These are phyloP conservation scores for Acridotheres tristis DNA, from an alignment of 2,797 vertebrate species.

Conservation along the genomic window DNA sequence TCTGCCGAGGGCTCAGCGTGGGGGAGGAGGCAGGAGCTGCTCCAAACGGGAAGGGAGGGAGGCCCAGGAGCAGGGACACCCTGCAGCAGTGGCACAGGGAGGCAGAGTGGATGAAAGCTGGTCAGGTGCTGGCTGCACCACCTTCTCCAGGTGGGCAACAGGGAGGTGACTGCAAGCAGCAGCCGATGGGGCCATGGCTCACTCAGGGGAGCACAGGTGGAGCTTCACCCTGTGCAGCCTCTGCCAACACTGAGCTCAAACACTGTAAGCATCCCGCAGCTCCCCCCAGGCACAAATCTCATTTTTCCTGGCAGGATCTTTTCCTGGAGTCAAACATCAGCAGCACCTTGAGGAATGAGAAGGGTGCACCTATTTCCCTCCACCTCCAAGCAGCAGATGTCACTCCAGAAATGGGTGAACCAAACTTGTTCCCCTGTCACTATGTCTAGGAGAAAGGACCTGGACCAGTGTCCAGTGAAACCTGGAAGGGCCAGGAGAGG, in stretches of 20 bases:
- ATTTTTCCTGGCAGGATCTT: neutral
- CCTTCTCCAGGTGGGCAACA: rapidly evolving
- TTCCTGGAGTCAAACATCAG: neutral
- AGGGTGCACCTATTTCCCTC: neutral
- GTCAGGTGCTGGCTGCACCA: rapidly evolving
- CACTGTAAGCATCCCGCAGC: rapidly evolving
- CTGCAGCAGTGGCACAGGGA: neutral
- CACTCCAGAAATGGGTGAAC: neutral
- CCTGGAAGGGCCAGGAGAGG: neutral
- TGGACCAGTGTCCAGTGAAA: rapidly evolving
- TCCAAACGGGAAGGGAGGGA: neutral
- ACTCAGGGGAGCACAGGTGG: rapidly evolving
- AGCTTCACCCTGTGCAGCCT: neutral
- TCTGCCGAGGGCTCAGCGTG: rapidly evolving
- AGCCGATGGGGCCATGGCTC: rapidly evolving
- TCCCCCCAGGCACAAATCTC: neutral
- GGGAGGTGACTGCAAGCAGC: neutral
- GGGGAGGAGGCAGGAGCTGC: neutral
- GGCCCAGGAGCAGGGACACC: neutral
- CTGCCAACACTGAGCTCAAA: neutral
- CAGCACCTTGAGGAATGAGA: neutral
- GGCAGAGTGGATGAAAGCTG: rapidly evolving
- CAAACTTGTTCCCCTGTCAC: neutral
- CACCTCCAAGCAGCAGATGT: rapidly evolving
- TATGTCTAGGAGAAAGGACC: neutral